phyloP scores from a whole-genome alignment of 2,888 invertebrate genomes.

The Petrolisthes manimaculis region DNA sequence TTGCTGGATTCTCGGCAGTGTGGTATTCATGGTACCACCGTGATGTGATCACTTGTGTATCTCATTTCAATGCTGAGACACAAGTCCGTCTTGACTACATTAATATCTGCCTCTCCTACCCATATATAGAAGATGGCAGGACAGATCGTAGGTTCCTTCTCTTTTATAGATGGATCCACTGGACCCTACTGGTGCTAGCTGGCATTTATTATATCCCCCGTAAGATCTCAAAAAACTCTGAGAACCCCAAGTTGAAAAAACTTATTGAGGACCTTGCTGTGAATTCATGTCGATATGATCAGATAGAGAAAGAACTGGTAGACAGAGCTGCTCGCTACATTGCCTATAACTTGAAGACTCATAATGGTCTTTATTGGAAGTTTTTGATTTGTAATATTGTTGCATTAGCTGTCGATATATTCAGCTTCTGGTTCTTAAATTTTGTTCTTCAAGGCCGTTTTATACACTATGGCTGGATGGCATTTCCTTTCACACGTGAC shows the following conservation, averaged over 20 bases:
- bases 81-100: constrained; percentile 66
- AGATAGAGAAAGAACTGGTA: constrained; percentile 63
- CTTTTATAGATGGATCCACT: constrained; percentile 66
- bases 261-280: constrained; percentile 64
- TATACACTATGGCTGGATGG: constrained; percentile 65
- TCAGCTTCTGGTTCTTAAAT: constrained; percentile 64
- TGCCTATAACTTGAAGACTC: constrained; percentile 64
- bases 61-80: constrained; percentile 66
- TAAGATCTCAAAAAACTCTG: constrained; percentile 65
- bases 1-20: constrained; percentile 65
- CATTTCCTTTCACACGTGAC: constrained; percentile 61
- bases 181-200: constrained; percentile 65
- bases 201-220: constrained; percentile 65
- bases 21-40: constrained; percentile 66
- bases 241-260: constrained; percentile 65
- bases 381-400: constrained; percentile 63
- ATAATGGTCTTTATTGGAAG: constrained; percentile 65
- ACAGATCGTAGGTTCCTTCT: constrained; percentile 59
- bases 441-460: constrained; percentile 64
- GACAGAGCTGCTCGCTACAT: constrained; percentile 64
- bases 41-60: constrained; percentile 65
- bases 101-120: constrained; percentile 65
- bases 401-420: constrained; percentile 62
- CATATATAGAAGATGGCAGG: constrained; percentile 59
- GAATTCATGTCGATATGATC: constrained; percentile 63